Evolutionary conservation across 2,797 vertebrate genomes (phyloP), one percentile per base, ranked within the genome.

Genomic region (Sebastes wilsoni): DNA sequence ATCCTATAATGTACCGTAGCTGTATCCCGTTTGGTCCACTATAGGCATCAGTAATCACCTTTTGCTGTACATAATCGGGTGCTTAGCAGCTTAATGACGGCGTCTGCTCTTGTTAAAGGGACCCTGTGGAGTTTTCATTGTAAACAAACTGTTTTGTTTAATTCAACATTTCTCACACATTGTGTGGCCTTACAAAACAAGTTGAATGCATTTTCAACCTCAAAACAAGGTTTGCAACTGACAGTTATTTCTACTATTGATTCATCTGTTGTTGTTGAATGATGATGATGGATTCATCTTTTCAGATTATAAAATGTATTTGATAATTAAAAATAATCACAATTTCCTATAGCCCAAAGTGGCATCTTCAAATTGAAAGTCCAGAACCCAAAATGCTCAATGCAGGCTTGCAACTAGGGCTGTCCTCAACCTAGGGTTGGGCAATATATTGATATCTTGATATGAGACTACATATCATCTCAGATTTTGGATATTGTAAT

Each of bases 51-150:
- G 52, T 65, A 72, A 81, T 65, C 64, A 74, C 55, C 34, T 54
- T 68, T 46, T 52, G 59, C 42, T 66, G 25, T 5, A 56, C 32
- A 56, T 36, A 36, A 65, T 16, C 5, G 5, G 42, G 11, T 16
- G 25, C 54, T 83, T 9, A 46, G 67, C 77, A 22, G 72, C 38
- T 70, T 68, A 66, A 79, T 54, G 60, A 71, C 5, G 14, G 30
- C 1, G n/a, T 8, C 32, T 32, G 65, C 27, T 73, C 64, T 18
- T 65, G 42, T 66, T 71, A 55, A 64, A 75, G 23, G 34, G 3
- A 23, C 66, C 58, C 56, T 61, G 67, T 52, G 28, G 81, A 75
- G 30, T 28, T 34, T 27, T 70, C 20, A 60, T 12, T 34, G 38
- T 59, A 59, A 74, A 75, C 70, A 73, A 67, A 46, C 28, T 6